phyloP scores from a whole-genome alignment of 1,140 invertebrate genomes.

The Trigoniulus corallinus region DNA sequence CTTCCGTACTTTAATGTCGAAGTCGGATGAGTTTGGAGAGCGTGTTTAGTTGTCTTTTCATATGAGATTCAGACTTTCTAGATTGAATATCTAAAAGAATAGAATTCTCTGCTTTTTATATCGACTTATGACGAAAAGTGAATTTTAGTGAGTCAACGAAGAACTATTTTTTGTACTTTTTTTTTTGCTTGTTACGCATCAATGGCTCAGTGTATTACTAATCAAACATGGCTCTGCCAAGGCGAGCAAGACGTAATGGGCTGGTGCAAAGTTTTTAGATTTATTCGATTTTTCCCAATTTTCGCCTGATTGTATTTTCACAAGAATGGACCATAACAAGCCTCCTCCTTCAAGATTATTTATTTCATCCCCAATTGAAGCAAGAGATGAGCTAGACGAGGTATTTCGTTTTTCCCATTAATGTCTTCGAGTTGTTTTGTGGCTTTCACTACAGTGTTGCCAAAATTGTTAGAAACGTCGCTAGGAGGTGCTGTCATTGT shows the following conservation, averaged over 20 bases:
- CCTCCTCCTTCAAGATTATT: slow-evolving; percentile 38
- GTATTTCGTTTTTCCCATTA: slow-evolving; percentile 28
- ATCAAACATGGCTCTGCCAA: neutral
- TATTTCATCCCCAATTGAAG: slow-evolving; percentile 48
- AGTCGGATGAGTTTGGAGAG: too few species aligned
- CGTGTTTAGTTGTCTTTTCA: too few species aligned
- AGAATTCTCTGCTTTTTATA: too few species aligned
- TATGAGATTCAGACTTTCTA: too few species aligned
- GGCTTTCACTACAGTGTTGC: neutral
- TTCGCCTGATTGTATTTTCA: neutral
- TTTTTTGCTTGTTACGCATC: neutral
- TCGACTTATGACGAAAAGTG: too few species aligned
- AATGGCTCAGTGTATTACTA: slow-evolving; percentile 3
- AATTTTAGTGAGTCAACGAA: too few species aligned
- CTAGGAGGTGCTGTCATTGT: too few species aligned
- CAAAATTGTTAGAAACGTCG: too few species aligned
- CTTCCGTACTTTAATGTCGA: too few species aligned
- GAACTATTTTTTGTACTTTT: neutral
- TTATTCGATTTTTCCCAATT: neutral
- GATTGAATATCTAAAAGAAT: too few species aligned
- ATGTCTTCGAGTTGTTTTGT: slow-evolving; percentile 7
- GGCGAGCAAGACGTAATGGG: slow-evolving; percentile 1
- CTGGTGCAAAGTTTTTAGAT: neutral
- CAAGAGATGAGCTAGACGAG: slow-evolving; percentile 67
- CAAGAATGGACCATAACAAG: slow-evolving; percentile 36